Conservation (phyloP, 2,797 vertebrate genomes). For the Sebastes vulpes region DNA sequence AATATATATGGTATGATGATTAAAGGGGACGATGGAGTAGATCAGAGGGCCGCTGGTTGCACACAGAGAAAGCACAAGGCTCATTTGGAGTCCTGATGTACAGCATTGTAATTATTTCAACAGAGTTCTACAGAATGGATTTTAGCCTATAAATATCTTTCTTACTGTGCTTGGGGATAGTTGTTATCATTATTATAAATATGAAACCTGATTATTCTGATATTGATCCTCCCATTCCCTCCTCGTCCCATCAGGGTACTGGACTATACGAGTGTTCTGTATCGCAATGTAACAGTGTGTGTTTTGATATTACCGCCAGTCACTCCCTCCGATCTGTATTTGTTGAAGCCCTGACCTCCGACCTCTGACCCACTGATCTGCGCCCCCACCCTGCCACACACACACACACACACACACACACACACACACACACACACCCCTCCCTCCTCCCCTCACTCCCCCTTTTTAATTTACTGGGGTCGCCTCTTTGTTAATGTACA, state of each 20-base stretch:
- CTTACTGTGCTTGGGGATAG: constrained; percentile 92
- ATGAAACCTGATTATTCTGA: constrained; percentile 79
- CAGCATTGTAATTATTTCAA: constrained; percentile 93
- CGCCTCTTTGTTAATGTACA: constrained; percentile 91
- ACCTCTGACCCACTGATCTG: constrained; percentile 31
- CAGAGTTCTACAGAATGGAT: constrained; percentile 93
- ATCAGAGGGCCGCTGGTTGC: constrained; percentile 59
- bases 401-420: constrained; percentile 3
- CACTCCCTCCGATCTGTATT: constrained; percentile 80
- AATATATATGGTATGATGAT: constrained; percentile 48
- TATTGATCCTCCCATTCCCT: constrained; percentile 46
- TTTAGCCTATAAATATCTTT: constrained; percentile 95
- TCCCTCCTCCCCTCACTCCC: constrained; percentile 48
- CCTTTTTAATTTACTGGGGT: constrained; percentile 86
- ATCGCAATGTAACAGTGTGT: constrained; percentile 87
- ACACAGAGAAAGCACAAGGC: constrained; percentile 93
- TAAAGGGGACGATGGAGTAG: constrained; percentile 36
- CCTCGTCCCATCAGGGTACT: constrained; percentile 78
- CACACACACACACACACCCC: background rate
- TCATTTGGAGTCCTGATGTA: constrained; percentile 91
- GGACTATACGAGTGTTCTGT: constrained; percentile 88
- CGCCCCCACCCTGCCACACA: constrained; percentile 28
- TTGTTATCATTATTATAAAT: constrained; percentile 86
- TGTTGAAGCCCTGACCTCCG: constrained; percentile 60
- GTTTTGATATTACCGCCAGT: constrained; percentile 87